phyloP scores from a whole-genome alignment of 2,797 vertebrate genomes.

The Denticeps clupeoides region DNA sequence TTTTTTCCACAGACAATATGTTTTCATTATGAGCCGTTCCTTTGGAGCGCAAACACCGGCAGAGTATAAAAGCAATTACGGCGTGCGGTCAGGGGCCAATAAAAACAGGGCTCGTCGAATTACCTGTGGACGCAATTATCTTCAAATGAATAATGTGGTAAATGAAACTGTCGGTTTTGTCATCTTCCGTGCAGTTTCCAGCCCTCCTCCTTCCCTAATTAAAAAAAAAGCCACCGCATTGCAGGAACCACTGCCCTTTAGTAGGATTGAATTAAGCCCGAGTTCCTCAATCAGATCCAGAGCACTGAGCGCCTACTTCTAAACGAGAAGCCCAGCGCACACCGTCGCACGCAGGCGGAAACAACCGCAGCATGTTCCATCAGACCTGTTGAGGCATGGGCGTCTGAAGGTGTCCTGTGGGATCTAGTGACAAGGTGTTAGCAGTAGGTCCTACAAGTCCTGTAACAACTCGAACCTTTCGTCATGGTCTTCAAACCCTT shows the following conservation, averaged over 20 bases:
- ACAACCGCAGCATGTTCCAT: too few relatives aligned
- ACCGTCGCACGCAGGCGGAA: too few relatives aligned
- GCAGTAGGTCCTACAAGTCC: too few relatives aligned
- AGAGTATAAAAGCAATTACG: constrained; percentile 16
- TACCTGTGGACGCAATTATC: constrained; percentile 23
- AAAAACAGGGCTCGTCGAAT: constrained; percentile 16
- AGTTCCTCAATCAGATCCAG: constrained; percentile 13
- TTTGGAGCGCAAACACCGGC: constrained; percentile 19
- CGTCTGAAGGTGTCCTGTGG: too few relatives aligned
- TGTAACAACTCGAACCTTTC: too few relatives aligned
- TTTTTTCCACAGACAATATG: background rate
- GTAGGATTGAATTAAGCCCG: constrained; percentile 23
- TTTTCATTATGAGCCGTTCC: constrained; percentile 4
- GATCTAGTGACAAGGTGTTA: too few relatives aligned
- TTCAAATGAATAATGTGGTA: constrained; percentile 13
- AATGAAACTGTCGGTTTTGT: constrained; percentile 29
- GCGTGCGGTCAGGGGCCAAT: constrained; percentile 7
- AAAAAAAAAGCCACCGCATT: constrained; percentile 18
- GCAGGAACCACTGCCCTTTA: constrained; percentile 8
- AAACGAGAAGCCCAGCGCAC: too few relatives aligned
- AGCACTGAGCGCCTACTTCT: too few relatives aligned
- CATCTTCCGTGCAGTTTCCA: constrained; percentile 17
- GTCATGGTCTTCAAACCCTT: too few relatives aligned
- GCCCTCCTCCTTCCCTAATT: constrained; percentile 9
- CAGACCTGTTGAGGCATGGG: too few relatives aligned